Percentiles rank a stretch among this genome's conserved stretches.
Conservation (phyloP, 2,888 invertebrate genomes). For the Lomographa bimaculata region DNA sequence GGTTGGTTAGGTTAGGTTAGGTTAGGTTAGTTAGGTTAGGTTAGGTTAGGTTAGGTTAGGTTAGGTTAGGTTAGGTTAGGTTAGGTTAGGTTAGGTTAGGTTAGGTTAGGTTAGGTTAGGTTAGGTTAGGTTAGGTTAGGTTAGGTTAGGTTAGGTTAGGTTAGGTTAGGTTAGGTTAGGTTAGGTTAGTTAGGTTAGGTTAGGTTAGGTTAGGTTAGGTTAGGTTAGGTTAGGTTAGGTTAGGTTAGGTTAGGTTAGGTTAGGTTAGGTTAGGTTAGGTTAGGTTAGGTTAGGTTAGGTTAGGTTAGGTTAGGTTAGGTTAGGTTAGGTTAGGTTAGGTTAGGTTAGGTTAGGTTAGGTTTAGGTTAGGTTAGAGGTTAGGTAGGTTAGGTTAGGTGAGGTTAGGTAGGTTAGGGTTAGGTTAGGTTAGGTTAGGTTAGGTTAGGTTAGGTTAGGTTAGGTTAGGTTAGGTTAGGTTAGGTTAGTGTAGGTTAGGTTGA, state of each 20-base stretch:
- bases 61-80: conserved; percentile 24
- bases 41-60: conserved; percentile 30
- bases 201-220: conserved; percentile 25
- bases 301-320: conserved; percentile 17
- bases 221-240: conserved; percentile 28
- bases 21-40: conserved; percentile 35
- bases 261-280: conserved; percentile 17
- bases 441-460: conserved; percentile 25
- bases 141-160: conserved; percentile 22
- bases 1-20: conserved; percentile 36
- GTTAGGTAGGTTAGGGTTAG: conserved; percentile 18
- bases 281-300: conserved; percentile 17
- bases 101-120: conserved; percentile 19
- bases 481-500: conserved; percentile 30
- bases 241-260: conserved; percentile 19
- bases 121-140: conserved; percentile 31
- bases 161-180: conserved; percentile 30
- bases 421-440: conserved; percentile 13
- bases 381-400: conserved; percentile 16
- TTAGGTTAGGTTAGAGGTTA: conserved; percentile 19
- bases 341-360: conserved; percentile 15
- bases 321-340: conserved; percentile 16
- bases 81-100: conserved; percentile 17
- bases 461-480: conserved; percentile 28
- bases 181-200: conserved; percentile 22